phyloP scores from a whole-genome alignment of 1,140 invertebrate genomes.

The Trachelipus rathkii region DNA sequence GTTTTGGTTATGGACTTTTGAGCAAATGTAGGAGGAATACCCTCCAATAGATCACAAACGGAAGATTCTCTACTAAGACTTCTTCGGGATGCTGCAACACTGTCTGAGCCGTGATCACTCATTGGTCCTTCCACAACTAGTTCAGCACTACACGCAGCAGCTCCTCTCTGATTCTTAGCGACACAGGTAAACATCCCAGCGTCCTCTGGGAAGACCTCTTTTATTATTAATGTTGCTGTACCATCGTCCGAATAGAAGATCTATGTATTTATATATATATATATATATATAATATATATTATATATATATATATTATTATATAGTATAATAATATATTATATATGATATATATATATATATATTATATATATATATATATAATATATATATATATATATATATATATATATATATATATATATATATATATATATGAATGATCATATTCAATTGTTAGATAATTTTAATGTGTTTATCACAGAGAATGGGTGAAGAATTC shows the following conservation, averaged over 20 bases:
- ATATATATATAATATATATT: no score
- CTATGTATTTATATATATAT: slow-evolving; percentile 52
- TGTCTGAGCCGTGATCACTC: slow-evolving; percentile 82
- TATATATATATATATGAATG: no score
- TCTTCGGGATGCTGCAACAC: slow-evolving; percentile 54
- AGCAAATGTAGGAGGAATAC: slow-evolving; percentile 87
- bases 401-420: no score
- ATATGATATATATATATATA: no score
- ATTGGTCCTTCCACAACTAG: slow-evolving; percentile 78
- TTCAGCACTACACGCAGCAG: slow-evolving; percentile 85
- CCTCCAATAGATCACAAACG: slow-evolving; percentile 81
- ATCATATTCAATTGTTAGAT: no score
- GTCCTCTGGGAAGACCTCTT: slow-evolving; percentile 95
- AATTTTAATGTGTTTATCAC: no score
- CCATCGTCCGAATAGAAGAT: slow-evolving; percentile 85
- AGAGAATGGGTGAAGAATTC: no score
- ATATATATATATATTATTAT: no score
- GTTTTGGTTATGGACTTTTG: slow-evolving; percentile 77
- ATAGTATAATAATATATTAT: no score
- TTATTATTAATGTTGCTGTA: slow-evolving; percentile 84
- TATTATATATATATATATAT: no score
- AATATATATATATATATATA: no score
- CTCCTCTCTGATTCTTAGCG: slow-evolving; percentile 89
- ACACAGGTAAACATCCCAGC: slow-evolving; percentile 94
- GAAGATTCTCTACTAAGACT: slow-evolving; percentile 68